Evolutionary conservation across 2,797 vertebrate genomes (phyloP).

Genomic region (Cottoperca gobio): DNA sequence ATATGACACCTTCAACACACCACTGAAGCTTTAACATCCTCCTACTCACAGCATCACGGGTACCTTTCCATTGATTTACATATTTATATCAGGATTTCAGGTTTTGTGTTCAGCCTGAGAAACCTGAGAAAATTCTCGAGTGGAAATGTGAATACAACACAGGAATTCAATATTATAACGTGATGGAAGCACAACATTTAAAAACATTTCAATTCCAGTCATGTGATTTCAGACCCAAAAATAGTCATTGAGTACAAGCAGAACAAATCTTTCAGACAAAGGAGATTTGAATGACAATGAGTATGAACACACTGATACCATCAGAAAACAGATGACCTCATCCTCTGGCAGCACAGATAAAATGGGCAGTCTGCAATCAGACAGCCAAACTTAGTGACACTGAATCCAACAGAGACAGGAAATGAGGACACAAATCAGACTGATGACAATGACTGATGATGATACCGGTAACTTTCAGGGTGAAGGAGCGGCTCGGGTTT

Average conservation of each 20-base stretch:
- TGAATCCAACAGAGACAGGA: slow-evolving; percentile 30
- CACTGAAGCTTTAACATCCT: slow-evolving; percentile 5
- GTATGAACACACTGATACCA: slow-evolving; percentile 50
- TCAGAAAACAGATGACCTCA: slow-evolving; percentile 53
- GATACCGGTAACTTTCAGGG: slow-evolving; percentile 39
- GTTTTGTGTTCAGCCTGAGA: background rate
- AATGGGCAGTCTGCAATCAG: slow-evolving; percentile 30
- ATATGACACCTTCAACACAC: slow-evolving; percentile 5
- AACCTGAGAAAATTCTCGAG: background rate
- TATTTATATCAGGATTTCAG: background rate
- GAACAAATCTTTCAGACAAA: slow-evolving; percentile 50
- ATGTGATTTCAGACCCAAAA: slow-evolving; percentile 22
- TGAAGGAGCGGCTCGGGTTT: slow-evolving; percentile 40
- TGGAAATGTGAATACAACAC: background rate
- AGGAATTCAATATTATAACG: background rate
- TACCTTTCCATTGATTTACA: background rate
- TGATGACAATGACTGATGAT: slow-evolving; percentile 58
- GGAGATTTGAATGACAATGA: slow-evolving; percentile 56
- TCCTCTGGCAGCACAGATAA: slow-evolving; percentile 39
- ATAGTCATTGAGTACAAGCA: slow-evolving; percentile 5
- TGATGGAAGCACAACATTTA: slow-evolving; percentile 16
- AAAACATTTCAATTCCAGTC: slow-evolving; percentile 20
- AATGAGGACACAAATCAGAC: slow-evolving; percentile 48
- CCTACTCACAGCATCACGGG: background rate
- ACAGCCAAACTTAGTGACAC: slow-evolving; percentile 38